Conservation (phyloP, 2,888 invertebrate genomes). For the Drosophila subsilvestris region DNA sequence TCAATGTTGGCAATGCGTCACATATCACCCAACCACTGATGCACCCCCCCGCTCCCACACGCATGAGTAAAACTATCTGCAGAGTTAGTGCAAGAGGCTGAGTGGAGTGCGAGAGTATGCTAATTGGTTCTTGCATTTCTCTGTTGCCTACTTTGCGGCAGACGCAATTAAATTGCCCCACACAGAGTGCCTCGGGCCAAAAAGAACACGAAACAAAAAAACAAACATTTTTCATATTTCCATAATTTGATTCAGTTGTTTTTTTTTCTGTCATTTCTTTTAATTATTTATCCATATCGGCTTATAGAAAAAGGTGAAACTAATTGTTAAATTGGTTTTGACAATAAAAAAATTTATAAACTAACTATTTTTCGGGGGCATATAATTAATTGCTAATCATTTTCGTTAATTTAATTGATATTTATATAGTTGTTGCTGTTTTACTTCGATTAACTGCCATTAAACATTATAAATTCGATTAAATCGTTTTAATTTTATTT, state of each 20-base stretch:
- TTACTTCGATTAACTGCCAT: slow-evolving; percentile 62
- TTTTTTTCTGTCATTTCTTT: slow-evolving; percentile 55
- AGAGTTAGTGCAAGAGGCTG: neutral
- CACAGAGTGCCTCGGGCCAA: neutral
- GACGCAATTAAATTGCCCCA: neutral
- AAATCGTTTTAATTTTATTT: slow-evolving; percentile 64
- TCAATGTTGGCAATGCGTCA: neutral
- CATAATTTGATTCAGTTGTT: slow-evolving; percentile 41
- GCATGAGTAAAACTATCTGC: neutral
- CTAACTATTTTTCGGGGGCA: slow-evolving; percentile 64
- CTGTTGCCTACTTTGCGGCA: neutral
- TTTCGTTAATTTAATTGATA: slow-evolving; percentile 68
- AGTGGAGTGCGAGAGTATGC: neutral
- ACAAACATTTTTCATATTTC: slow-evolving; percentile 28
- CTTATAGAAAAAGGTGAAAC: slow-evolving; percentile 70
- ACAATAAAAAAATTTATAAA: slow-evolving; percentile 73
- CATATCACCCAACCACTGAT: neutral
- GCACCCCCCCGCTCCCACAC: neutral
- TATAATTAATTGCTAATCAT: slow-evolving; percentile 64
- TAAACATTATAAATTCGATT: slow-evolving; percentile 82
- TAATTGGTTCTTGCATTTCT: neutral
- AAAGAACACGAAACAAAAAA: neutral
- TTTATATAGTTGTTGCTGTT: slow-evolving; percentile 47
- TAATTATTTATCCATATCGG: slow-evolving; percentile 75
- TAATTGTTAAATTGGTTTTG: slow-evolving; percentile 69